Base-by-base conservation (phyloP, 2,888 invertebrate genomes). In the Lycia hirtaria region DNA sequence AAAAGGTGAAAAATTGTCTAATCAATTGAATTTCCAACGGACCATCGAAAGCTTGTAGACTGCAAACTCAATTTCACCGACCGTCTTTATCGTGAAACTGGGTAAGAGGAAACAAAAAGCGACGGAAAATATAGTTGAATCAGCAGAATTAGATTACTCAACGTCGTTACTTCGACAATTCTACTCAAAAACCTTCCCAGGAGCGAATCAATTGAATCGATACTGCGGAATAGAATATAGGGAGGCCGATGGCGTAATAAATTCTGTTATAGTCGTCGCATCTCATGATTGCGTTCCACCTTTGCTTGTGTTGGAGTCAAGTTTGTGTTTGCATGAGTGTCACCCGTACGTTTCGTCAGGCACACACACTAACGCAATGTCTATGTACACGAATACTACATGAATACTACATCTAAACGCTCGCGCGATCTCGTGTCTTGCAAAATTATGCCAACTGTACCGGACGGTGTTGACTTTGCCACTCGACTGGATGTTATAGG, bases 201-300 rank as follows among this genome's bases (percentile, higher is more conserved):
- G 73, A 80, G 72, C 70, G 74, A 80, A 82, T 78, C 79, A 75
- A 83, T 82, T 80, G 77, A 83, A 83, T 83, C 82, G 78, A 83
- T 83, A 80, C 73, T 75, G 72, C 70, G 71, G 73, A 80, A 80
- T 81, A 73, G 76, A 81, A 77, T 73, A 71, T 86, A 87, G 91
- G 89, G 84, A 80, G 80, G 79, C 84, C 92, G 92, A 83, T 69
- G 78, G 84, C 74, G 77, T 81, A 83, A 81, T 83, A 80, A 82
- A 86, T 77, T 82, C 80, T 76, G 78, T 83, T 83, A 84, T n/a
- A n/a, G n/a, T n/a, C n/a, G n/a, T n/a, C n/a, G n/a, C n/a, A n/a
- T n/a, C n/a, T n/a, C n/a, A n/a, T n/a, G n/a, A n/a, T n/a, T n/a
- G n/a, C n/a, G n/a, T n/a, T n/a, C n/a, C n/a, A n/a, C n/a, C n/a